Percentiles rank a stretch among this genome's conserved stretches.
Evolutionary conservation across 2,888 invertebrate species (phyloP).

Genomic region (Caenorhabditis parvicauda): DNA sequence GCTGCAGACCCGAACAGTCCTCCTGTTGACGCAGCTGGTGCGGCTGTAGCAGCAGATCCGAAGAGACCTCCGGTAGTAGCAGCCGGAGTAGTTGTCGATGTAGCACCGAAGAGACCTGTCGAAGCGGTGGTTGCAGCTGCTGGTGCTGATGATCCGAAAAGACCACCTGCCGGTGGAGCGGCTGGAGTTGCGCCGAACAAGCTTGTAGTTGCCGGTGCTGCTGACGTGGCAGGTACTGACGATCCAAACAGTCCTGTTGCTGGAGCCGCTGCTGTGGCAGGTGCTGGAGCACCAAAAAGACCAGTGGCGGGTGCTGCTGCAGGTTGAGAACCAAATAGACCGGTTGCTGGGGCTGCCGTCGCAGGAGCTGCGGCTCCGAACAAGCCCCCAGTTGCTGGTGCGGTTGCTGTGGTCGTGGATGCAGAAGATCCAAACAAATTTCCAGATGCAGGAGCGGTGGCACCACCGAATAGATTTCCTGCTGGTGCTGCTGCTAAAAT

Average conservation of each 20-base stretch:
- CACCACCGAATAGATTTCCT: no score
- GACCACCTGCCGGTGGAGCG: not conserved
- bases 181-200: not conserved
- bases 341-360: no score
- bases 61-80: slow-evolving; percentile 3
- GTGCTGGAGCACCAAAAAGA: slow-evolving; percentile 8
- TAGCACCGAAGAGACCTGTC: slow-evolving; percentile 1
- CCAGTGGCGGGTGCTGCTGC: slow-evolving; percentile 4
- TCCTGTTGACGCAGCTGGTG: slow-evolving; percentile 1
- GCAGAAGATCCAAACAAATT: no score
- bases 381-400: no score
- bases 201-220: not conserved
- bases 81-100: not conserved
- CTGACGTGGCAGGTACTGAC: not conserved
- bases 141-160: slow-evolving; percentile 2
- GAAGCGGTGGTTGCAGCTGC: slow-evolving; percentile 1
- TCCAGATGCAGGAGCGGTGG: no score
- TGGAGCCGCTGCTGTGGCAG: slow-evolving; percentile 1
- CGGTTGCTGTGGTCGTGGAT: no score
- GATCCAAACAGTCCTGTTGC: not conserved
- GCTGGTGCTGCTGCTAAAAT: no score
- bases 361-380: no score
- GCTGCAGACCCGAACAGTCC: slow-evolving; percentile 4
- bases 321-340: not conserved
- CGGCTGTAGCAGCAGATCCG: slow-evolving; percentile 1